Percentiles rank a stretch among this genome's conserved stretches.
These are phyloP conservation scores for Nothobranchius kuhntae DNA, from an alignment of 2,113 vertebrate species.

Conservation along the genomic window DNA sequence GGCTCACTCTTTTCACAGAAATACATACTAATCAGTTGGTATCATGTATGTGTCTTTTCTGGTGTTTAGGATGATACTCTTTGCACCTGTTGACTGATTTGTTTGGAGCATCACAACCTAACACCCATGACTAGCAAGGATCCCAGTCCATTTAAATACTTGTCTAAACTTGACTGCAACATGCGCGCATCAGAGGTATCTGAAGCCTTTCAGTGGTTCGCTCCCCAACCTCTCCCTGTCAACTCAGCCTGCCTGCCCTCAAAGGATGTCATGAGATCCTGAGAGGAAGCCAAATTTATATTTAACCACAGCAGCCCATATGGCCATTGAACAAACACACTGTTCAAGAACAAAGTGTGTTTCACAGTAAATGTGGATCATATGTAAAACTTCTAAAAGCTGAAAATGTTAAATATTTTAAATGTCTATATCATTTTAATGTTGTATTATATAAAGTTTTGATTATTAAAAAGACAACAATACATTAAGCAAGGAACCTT, in stretches of 20 bases:
- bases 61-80: no score
- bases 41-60: no score
- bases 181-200: neutral
- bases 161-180: neutral
- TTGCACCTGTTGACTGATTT: no score
- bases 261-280: constrained; percentile 60
- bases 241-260: constrained; percentile 11
- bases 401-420: no score
- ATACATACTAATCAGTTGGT: no score
- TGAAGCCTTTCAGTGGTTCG: constrained; percentile 1
- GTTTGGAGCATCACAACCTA: constrained; percentile 4
- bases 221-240: constrained; percentile 8
- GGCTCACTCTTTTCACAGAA: no score
- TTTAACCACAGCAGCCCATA: constrained; percentile 62
- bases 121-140: neutral
- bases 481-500: no score
- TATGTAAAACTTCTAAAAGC: neutral
- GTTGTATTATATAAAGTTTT: no score
- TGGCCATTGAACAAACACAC: constrained; percentile 62
- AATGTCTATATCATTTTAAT: no score
- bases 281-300: constrained; percentile 46
- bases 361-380: constrained; percentile 16
- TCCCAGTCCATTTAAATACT: neutral
- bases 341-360: constrained; percentile 52
- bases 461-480: no score